Base-by-base conservation (phyloP, 1,140 invertebrate genomes). In the Atta cephalotes region DNA sequence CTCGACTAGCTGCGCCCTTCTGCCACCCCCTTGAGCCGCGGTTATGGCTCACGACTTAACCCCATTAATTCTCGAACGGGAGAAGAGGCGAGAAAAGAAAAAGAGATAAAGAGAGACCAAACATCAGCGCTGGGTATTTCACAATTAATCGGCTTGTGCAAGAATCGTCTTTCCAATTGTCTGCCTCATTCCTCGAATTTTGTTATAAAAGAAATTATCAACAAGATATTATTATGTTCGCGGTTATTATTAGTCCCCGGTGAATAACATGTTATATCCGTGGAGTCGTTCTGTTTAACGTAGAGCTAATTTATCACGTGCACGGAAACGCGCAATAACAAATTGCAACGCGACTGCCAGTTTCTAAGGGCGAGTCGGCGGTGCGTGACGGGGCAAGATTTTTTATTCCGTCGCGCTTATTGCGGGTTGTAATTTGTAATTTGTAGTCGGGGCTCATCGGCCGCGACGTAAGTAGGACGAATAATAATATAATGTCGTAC, bases 401-500 rank as follows among this genome's bases (percentile, higher is more conserved):
- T 84, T 84, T 84, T 76, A 84, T 84, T 76, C 80, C 70, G 70
- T n/a, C 80, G 56, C 63, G 31, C 56, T 84, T 74, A 84, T 84
- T 84, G 80, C 80, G 39, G 80, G 80, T 84, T 76, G 70, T 70
- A 84, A 84, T 84, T 84, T 84, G 80, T 62, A 84, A 84, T 74
- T 84, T 84, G 56, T 45, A 71, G 70, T 76, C 80, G 80, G 80
- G 80, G 80, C 80, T 84, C 80, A 84, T 84, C 80, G 70, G 80
- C 80, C 80, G 80, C 80, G 80, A 84, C 80, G 80, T 84, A 74
- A 84, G 80, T 84, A 84, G 80, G 70, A 76, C 80, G 80, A 84
- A 84, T 84, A 76, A 84, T 84, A 84, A 84, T 84, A 84, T 84
- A 84, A 84, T 84, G 80, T 84, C 70, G 58, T 84, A 76, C 70